These are phyloP conservation scores for Dreissena rostriformis DNA, from an alignment of 1,140 invertebrate genomes.

Conservation along the genomic window DNA sequence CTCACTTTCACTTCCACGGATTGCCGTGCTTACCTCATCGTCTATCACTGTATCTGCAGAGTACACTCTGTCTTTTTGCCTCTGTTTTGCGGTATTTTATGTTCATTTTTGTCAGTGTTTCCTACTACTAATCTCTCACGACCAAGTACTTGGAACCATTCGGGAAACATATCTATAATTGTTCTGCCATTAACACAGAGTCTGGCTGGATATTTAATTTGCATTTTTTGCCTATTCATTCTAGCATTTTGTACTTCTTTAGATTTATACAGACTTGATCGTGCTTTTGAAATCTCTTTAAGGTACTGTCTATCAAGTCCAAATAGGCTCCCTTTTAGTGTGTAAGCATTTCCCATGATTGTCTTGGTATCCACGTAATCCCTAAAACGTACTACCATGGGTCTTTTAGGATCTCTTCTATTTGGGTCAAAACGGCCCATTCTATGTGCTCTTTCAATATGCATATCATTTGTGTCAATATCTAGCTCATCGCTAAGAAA, in stretches of 20 bases:
- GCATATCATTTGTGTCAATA: background rate
- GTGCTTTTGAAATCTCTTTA: slow-evolving; percentile 2
- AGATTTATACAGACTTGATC: background rate
- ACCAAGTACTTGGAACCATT: slow-evolving; percentile 1
- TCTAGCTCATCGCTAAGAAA: background rate
- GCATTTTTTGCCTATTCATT: background rate
- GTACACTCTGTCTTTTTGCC: background rate
- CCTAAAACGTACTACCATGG: background rate
- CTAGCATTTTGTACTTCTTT: background rate
- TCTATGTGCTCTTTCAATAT: background rate
- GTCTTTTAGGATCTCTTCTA: slow-evolving; percentile 5
- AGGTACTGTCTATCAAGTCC: slow-evolving; percentile 7
- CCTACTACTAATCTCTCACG: background rate
- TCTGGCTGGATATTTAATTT: background rate
- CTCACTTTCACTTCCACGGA: background rate
- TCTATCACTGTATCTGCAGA: slow-evolving; percentile 1
- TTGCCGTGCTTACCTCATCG: background rate
- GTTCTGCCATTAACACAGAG: background rate
- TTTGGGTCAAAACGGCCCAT: background rate
- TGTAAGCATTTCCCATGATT: slow-evolving; percentile 6
- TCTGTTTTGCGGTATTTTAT: background rate
- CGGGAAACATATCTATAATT: background rate
- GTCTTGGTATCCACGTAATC: slow-evolving; percentile 10
- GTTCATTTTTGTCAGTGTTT: background rate
- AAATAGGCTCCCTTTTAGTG: slow-evolving; percentile 8